These are phyloP conservation scores for Alsophila aescularia DNA, from an alignment of 2,888 invertebrate genomes.

Conservation along the genomic window DNA sequence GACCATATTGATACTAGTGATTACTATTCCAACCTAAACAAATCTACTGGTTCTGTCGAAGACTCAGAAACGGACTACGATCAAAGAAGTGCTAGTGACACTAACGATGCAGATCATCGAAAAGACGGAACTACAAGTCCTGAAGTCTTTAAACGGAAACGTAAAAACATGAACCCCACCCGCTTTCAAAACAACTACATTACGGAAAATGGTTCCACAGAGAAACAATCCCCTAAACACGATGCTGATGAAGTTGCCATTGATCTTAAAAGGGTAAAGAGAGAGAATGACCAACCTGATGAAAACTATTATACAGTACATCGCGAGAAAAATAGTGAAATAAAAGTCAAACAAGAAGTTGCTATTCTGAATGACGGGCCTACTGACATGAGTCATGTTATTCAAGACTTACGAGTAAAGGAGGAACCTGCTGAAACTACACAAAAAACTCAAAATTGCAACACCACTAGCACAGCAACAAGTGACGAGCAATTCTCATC, in stretches of 20 bases:
- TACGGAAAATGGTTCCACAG: conserved; percentile 48
- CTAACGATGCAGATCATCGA: conserved; percentile 65
- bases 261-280: conserved; percentile 72
- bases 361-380: conserved; percentile 61
- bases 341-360: conserved; percentile 66
- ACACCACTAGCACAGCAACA: conserved; percentile 44
- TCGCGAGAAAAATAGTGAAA: conserved; percentile 41
- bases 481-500: conserved; percentile 70
- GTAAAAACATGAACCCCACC: conserved; percentile 95
- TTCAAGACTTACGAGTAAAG: conserved; percentile 70
- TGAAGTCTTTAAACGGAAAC: conserved; percentile 90
- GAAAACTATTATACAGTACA: conserved; percentile 33
- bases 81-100: conserved; percentile 73
- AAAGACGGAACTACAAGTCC: conserved; percentile 82
- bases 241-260: conserved; percentile 60
- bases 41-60: conserved; percentile 70
- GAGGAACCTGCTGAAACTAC: conserved; percentile 69
- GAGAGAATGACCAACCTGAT: conserved; percentile 48
- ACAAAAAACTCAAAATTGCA: conserved; percentile 46
- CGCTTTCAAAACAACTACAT: conserved; percentile 85
- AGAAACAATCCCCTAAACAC: conserved; percentile 51
- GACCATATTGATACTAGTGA: conserved; percentile 81
- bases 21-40: conserved; percentile 72
- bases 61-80: conserved; percentile 77
- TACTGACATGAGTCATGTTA: conserved; percentile 52